Conservation (phyloP, 2,797 vertebrate species). For the Margarornis squamiger region DNA sequence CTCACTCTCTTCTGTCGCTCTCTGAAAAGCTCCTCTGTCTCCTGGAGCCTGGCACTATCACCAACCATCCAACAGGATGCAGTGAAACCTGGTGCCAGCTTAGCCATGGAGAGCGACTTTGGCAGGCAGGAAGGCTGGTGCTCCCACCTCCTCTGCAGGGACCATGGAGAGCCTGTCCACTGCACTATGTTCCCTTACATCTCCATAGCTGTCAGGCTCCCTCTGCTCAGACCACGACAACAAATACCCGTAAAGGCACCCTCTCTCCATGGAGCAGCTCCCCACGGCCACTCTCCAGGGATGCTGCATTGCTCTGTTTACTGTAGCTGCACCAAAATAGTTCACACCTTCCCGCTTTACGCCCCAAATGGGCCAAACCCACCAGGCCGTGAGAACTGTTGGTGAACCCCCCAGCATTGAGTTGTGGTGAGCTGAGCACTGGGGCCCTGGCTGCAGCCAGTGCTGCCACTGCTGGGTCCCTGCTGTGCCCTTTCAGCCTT, state of each 20-base stretch:
- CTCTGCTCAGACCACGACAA: fast-evolving
- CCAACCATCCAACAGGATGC: conserved; percentile 40
- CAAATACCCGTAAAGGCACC: neutral
- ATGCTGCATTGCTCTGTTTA: neutral
- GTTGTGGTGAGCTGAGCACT: neutral
- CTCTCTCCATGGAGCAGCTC: neutral
- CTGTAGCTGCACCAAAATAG: neutral
- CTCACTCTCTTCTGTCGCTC: conserved; percentile 2
- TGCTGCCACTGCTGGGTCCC: neutral
- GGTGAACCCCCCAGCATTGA: neutral
- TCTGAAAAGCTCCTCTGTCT: conserved; percentile 50
- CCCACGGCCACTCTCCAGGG: neutral
- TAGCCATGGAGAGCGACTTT: neutral
- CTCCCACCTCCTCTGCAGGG: neutral
- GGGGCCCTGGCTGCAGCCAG: fast-evolving
- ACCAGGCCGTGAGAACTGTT: neutral
- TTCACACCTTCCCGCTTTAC: neutral
- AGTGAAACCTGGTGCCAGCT: neutral
- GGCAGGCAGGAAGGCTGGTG: neutral
- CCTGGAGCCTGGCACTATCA: conserved; percentile 7
- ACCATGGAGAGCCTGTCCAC: neutral
- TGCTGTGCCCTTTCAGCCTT: neutral
- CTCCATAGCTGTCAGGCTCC: neutral
- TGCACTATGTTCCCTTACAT: neutral
- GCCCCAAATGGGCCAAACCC: neutral